Conservation (phyloP, 1,140 invertebrate species). For the Dreissena polymorpha region DNA sequence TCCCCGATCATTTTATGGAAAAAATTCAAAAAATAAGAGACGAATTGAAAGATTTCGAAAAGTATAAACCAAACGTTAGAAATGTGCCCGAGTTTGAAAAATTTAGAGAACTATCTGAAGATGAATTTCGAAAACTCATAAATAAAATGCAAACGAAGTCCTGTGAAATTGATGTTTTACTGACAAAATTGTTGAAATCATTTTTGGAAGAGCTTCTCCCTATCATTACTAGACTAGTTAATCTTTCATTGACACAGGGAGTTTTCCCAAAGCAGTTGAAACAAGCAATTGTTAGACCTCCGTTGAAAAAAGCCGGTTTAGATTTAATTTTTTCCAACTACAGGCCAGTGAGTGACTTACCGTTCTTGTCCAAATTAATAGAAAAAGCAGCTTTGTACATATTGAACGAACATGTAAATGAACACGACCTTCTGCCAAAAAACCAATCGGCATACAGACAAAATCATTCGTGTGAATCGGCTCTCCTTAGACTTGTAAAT, state of each 20-base stretch:
- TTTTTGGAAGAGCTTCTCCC: slow-evolving; percentile 37
- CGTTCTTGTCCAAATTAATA: slow-evolving; percentile 48
- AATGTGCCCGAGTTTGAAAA: slow-evolving; percentile 28
- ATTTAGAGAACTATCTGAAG: slow-evolving; percentile 25
- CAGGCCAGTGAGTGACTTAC: slow-evolving; percentile 29
- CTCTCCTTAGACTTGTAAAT: slow-evolving; percentile 34
- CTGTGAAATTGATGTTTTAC: slow-evolving; percentile 37
- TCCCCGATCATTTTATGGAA: slow-evolving; percentile 51
- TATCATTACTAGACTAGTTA: slow-evolving; percentile 16
- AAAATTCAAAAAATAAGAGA: slow-evolving; percentile 44
- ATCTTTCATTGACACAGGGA: slow-evolving; percentile 44
- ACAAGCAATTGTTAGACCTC: slow-evolving; percentile 23
- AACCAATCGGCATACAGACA: slow-evolving; percentile 46
- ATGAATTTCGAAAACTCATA: slow-evolving; percentile 37
- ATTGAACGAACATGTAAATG: slow-evolving; percentile 32
- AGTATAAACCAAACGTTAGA: slow-evolving; percentile 8
- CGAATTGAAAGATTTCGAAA: slow-evolving; percentile 25
- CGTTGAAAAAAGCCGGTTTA: slow-evolving; percentile 8
- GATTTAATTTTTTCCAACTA: slow-evolving; percentile 12
- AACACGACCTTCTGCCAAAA: slow-evolving; percentile 37
- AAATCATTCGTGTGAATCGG: slow-evolving; percentile 37
- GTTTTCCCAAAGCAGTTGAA: slow-evolving; percentile 33
- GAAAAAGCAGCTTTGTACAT: slow-evolving; percentile 36
- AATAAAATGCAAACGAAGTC: slow-evolving; percentile 41
- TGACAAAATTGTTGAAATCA: slow-evolving; percentile 47